Base-by-base conservation (phyloP, 2,113 vertebrate species). In the Coracopsis vasa region DNA sequence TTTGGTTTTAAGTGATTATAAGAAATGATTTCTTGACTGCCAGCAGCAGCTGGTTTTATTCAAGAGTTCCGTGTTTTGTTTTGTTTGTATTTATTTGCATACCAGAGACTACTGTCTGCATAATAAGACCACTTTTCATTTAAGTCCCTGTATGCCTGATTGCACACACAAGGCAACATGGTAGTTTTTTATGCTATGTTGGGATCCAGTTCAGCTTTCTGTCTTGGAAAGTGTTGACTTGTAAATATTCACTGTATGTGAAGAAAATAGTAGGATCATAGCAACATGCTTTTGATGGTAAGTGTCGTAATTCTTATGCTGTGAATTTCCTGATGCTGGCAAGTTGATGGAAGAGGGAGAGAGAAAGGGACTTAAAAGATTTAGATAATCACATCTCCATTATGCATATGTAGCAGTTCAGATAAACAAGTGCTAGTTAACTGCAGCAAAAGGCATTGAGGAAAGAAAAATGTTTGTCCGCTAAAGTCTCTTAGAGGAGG, bases 11-110 rank as follows among this genome's bases (percentile, higher is more conserved):
- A 92, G 37, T 90, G 65, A 44, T 91, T 96, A 83, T 94, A 92
- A 70, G 67, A 92, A 96, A 88, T 69, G 3, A 92, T 94, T 97
- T 95, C 50, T 64, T 96, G 90, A 91, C 95, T 96, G 95, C 90
- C 78, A 97, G 80, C 45, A 96, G 94, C 88, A 97, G 90, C 95
- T 96, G 96, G 90, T 97, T 88, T 96, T 97, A 97, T 98, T 97
- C 96, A 94, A 88, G 72, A 94, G 79, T 90, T 95, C 91, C 2
- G 1, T 97, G 93, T 94, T 96, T 96, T 97, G 77, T 90, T 96
- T 96, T 97, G 94, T 97, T 97, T 97, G 71, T 97, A 64, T 97
- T 96, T 94, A 97, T 98, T 98, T 98, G 96, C 97, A 97, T 98
- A 97, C 91, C 83, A 90, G 97, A 94, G 67, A 94, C 94, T 96